Base-by-base conservation (phyloP, 2,888 invertebrate genomes). In the Nasonia oneida region DNA sequence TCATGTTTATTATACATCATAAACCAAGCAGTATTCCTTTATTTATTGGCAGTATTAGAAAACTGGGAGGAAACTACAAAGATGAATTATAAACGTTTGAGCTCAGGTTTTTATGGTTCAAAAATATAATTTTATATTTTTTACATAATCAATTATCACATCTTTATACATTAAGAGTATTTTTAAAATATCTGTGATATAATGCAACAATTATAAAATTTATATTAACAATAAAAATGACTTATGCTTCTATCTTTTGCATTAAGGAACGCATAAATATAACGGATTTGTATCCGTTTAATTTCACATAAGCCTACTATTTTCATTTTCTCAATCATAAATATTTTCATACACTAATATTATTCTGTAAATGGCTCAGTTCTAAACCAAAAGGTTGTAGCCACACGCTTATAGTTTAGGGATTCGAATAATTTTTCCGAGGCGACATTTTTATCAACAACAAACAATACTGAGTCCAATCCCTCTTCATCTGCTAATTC, bases 1-100 rank as follows among this genome's bases (percentile, higher is more conserved):
- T 94, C 86, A 89, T 94, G 88, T 92, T 93, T 86, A 83, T 89
- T 3, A 91, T 94, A 85, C 88, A 90, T 82, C 90, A 93, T 81
- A 91, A 91, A 84, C 88, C 90, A 23, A 90, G 87, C 82, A 89
- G 90, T 14, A 87, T 91, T 85, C 91, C 92, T 61, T 84, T 93
- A n/a, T 93, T 93, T 85, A 77, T 92, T 42, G 91, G 93, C 75
- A 91, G 90, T 74, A 89, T 93, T 15, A 88, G 88, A 73, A 90
- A 92, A 76, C 88, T 93, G 84, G 84, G 86, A 39, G 74, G 50
- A 50, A 80, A 73, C 4, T 81, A 86, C 61, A 92, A 86, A 88
- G 92, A 93, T 79, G 93, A 93, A 88, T 84, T 93, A 79, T 93
- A 92, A 86, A 70, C 18, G 47, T 42, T 29, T 4, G 15, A 15